Evolutionary conservation across 2,797 vertebrate genomes (phyloP), one percentile per base, ranked within the genome.

Genomic region (Phoxinus dragarum): DNA sequence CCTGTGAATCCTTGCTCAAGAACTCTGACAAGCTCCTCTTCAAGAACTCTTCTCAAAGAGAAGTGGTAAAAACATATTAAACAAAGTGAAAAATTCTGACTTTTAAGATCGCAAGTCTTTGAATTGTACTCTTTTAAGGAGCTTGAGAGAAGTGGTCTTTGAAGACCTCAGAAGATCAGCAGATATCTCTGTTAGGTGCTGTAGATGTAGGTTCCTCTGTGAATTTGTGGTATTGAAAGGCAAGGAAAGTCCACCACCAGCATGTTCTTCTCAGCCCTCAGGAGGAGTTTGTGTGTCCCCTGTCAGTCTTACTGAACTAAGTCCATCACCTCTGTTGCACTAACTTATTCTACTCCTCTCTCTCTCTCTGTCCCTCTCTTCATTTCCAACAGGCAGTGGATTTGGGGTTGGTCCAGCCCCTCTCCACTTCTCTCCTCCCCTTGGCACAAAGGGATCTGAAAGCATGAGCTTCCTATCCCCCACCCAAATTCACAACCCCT

Each of bases 291-390:
- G 34, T 76, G 91, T 89, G 85, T 92, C 90, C 92, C 91, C 91
- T 93, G 91, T 95, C 94, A 94, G 91, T 93, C 91, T 91, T 89
- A 91, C 91, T 83, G 90, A 86, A 88, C 89, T 92, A 90, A 93
- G 93, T 94, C 91, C 92, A 94, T 96, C 93, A 94, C 91, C 92
- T 94, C 92, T 94, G 93, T 92, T 90, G 93, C 91, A 91, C 88
- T 89, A 91, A 92, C 93, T 92, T 88, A 84, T 86, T 87, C 61
- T 77, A 71, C 81, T 68, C 42, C 67, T 67, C 68, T 85, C 80
- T 67, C 42, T 64, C 85, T 61, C 79, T 77, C 81, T 71, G 81
- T 61, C 80, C 73, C 85, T 86, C 81, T 76, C 81, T 64, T 84
- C 76, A 82, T 49, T 49, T 49, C 14, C 84, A 84, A 90, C 88